Evolutionary conservation across 1,140 invertebrate species (phyloP), one percentile per base, ranked within the genome.

Genomic region (Campoletis sonorensis): DNA sequence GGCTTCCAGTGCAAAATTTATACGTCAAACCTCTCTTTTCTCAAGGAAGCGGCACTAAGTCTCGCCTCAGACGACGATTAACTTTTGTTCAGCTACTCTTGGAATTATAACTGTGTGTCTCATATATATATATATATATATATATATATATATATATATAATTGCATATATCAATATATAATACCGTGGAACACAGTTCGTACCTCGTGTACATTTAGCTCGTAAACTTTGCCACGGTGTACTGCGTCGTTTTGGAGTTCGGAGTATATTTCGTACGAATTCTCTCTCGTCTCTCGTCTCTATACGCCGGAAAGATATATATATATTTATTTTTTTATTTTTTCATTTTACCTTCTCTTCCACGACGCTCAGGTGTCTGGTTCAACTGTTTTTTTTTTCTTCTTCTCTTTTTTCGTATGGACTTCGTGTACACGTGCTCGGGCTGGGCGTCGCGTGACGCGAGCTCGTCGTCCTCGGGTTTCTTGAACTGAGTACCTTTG

Each of bases 151-250:
- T n/a, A n/a, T n/a, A n/a, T n/a, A n/a, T n/a, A n/a, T n/a, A n/a
- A n/a, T n/a, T n/a, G n/a, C 40, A 11, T 45, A 45, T 11, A n/a
- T 8, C 18, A n/a, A 21, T 54, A n/a, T 54, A 54, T 54, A 54
- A 54, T 54, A 0, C 4, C n/a, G 51, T 21, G 8, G 5, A 54
- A 8, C 51, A 54, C 3, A 54, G 51, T 54, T 18, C 7, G 51
- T 2, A n/a, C 18, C 16, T 18, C 51, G 51, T 54, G 51, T 54
- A 54, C 51, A n/a, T 54, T 54, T 18, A n/a, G 7, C 51, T 54
- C 51, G 51, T 54, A 54, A 54, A 54, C 51, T 54, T 54, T 54
- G 51, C 51, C 51, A 54, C 51, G 51, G 2, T 54, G n/a, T 54
- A n/a, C n/a, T 45, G 8, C 40, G 40, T 45, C 40, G 8, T 45